Evolutionary conservation across 2,113 vertebrate species (phyloP).

Genomic region (Dendrocopos noguchii): DNA sequence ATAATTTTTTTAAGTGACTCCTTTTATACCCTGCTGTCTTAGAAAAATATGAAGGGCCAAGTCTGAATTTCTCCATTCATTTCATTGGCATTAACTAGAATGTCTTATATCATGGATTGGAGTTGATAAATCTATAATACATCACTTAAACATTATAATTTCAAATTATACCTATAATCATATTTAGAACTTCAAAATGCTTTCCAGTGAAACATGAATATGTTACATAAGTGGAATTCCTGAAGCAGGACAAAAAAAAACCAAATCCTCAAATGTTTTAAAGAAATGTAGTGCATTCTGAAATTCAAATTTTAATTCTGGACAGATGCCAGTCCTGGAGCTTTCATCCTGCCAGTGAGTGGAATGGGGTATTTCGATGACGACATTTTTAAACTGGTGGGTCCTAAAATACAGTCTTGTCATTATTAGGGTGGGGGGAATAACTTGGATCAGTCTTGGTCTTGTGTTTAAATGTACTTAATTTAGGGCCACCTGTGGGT

Average conservation of each 20-base stretch:
- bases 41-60: background rate
- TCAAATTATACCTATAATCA: background rate
- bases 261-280: background rate
- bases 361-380: background rate
- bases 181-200: background rate
- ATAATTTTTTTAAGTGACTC: background rate
- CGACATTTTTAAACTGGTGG: background rate
- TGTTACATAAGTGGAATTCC: constrained; percentile 1
- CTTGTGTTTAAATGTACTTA: background rate
- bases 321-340: background rate
- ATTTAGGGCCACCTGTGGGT: background rate
- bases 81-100: background rate
- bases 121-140: background rate
- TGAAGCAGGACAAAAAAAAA: background rate
- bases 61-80: background rate
- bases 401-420: background rate
- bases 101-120: background rate
- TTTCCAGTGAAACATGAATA: background rate
- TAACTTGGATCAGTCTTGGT: background rate
- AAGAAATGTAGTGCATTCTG: background rate
- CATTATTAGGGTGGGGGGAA: background rate
- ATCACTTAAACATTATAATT: constrained; percentile 3
- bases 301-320: background rate
- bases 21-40: background rate
- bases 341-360: background rate